phyloP scores from a whole-genome alignment of 2,113 vertebrate genomes.

The Ivindomyrus marchei region DNA sequence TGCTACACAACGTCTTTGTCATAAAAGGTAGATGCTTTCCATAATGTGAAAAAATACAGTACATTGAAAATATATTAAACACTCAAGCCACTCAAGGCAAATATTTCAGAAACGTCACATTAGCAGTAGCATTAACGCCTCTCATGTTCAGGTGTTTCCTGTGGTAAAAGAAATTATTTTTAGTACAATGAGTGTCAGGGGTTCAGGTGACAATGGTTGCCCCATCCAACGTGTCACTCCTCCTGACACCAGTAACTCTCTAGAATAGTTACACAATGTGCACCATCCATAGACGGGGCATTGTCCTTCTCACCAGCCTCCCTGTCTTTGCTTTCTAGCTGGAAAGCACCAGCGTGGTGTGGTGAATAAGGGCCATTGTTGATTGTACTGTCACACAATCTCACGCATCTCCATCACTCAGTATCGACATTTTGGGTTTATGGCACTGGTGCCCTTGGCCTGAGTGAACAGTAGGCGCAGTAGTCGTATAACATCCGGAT shows the following conservation, averaged over 20 bases:
- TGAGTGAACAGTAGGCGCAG: slow-evolving; percentile 30
- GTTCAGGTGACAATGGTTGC: not conserved
- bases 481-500: slow-evolving; percentile 46
- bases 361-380: not conserved
- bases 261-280: not conserved
- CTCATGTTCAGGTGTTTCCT: not conserved
- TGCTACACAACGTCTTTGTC: not conserved
- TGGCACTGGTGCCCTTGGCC: not conserved
- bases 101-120: not conserved
- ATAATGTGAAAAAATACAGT: not conserved
- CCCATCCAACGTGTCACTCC: not conserved
- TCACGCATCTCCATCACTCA: not conserved
- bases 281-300: not conserved
- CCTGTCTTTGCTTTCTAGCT: not conserved
- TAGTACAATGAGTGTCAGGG: not conserved
- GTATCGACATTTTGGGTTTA: not conserved
- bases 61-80: not conserved
- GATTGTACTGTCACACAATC: not conserved
- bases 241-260: not conserved
- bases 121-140: not conserved
- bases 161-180: not conserved
- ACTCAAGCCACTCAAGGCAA: not conserved
- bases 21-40: not conserved
- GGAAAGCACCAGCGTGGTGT: not conserved
- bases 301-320: not conserved